These are phyloP conservation scores for Lasioglossum oenotherae DNA, from an alignment of 2,888 invertebrate genomes.

Conservation along the genomic window DNA sequence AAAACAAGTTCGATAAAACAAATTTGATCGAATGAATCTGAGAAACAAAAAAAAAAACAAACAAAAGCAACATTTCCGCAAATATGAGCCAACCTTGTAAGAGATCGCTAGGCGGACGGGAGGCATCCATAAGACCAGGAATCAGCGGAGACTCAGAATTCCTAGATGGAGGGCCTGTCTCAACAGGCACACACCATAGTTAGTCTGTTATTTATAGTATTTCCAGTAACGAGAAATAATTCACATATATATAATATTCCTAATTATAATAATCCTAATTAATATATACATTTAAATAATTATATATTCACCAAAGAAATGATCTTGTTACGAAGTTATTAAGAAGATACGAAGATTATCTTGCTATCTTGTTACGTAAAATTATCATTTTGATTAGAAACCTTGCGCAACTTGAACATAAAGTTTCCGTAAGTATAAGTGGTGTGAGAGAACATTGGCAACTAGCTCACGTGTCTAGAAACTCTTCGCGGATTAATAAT, in stretches of 20 bases:
- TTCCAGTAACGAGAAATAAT: constrained; percentile 58
- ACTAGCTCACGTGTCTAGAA: constrained; percentile 20
- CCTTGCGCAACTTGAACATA: constrained; percentile 20
- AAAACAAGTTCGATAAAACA: constrained; percentile 40
- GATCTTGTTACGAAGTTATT: constrained; percentile 14
- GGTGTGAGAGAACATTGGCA: constrained; percentile 27
- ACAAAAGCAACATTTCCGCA: constrained; percentile 61
- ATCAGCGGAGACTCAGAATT: constrained; percentile 89
- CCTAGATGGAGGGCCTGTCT: constrained; percentile 88
- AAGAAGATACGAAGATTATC: constrained; percentile 25
- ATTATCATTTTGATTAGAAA: constrained; percentile 24
- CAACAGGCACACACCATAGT: constrained; percentile 77
- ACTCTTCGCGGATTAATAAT: constrained; percentile 6
- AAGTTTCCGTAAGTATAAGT: constrained; percentile 12
- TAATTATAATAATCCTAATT: constrained; percentile 15
- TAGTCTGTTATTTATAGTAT: constrained; percentile 73
- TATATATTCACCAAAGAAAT: constrained; percentile 11
- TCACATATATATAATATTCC: constrained; percentile 26
- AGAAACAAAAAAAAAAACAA: constrained; percentile 50
- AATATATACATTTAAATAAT: constrained; percentile 9
- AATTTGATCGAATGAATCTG: constrained; percentile 44
- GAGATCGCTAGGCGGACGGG: constrained; percentile 86
- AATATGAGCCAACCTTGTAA: constrained; percentile 83
- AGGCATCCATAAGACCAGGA: constrained; percentile 88
- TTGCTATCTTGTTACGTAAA: constrained; percentile 12